A percentile compares a stretch with the other conserved stretches of the same genome.
Evolutionary conservation across 2,888 invertebrate species (phyloP).

Genomic region (Thera britannica): DNA sequence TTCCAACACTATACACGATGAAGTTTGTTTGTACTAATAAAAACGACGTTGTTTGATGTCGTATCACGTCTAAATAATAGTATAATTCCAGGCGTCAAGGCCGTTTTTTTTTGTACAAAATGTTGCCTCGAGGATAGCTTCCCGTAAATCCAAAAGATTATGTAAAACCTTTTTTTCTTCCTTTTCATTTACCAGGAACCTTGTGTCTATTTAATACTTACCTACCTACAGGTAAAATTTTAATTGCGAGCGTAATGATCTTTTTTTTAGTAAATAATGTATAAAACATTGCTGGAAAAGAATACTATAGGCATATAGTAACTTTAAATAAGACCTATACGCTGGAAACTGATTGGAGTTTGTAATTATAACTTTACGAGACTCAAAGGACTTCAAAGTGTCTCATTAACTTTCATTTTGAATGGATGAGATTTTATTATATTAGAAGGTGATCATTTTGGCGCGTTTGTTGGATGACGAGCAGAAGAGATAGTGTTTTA

Average conservation of each 20-base stretch:
- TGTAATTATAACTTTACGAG: conserved; percentile 30
- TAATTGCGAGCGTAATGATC: conserved; percentile 24
- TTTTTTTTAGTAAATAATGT: background rate
- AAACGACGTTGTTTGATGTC: no score
- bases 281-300: conserved; percentile 13
- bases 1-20: no score
- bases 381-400: conserved; percentile 33
- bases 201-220: conserved; percentile 8
- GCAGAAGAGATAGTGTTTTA: background rate
- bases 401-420: conserved; percentile 31
- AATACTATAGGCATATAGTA: background rate
- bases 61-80: no score
- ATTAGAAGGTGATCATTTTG: conserved; percentile 24
- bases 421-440: conserved; percentile 25
- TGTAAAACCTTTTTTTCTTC: conserved; percentile 17
- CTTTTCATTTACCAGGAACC: conserved; percentile 9
- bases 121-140: conserved; percentile 30
- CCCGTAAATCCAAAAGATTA: conserved; percentile 16
- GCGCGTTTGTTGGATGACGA: conserved; percentile 16
- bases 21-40: no score
- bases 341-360: conserved; percentile 22
- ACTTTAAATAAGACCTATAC: conserved; percentile 13
- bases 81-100: no score
- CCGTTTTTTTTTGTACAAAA: conserved; percentile 27
- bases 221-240: conserved; percentile 9